phyloP scores from a whole-genome alignment of 2,888 invertebrate genomes.

The Campoplex capitator region DNA sequence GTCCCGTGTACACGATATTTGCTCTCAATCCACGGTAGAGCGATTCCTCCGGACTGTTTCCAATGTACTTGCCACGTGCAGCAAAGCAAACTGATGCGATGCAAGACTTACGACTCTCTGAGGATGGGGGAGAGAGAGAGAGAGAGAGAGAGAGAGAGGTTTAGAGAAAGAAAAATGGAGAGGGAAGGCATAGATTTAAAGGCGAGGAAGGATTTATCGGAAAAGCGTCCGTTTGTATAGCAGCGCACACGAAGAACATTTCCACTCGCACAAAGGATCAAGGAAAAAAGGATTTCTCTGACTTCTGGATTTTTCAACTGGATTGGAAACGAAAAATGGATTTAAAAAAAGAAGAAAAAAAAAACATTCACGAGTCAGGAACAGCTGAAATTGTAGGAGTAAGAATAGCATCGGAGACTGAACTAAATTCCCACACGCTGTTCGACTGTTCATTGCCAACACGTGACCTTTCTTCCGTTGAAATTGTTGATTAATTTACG shows the following conservation, averaged over 20 bases:
- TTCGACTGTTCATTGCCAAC: not conserved
- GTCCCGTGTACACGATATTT: constrained; percentile 6
- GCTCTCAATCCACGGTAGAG: not conserved
- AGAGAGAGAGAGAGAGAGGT: not conserved
- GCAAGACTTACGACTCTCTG: constrained; percentile 46
- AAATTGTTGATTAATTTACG: not conserved
- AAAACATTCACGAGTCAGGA: not conserved
- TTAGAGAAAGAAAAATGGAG: not conserved
- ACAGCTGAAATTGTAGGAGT: not conserved
- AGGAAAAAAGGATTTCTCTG: constrained; percentile 35
- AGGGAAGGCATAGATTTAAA: constrained; percentile 39
- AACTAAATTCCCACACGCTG: not conserved
- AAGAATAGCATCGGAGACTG: not conserved
- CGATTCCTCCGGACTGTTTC: constrained; percentile 10
- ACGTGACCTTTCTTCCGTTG: not conserved
- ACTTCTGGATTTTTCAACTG: not conserved
- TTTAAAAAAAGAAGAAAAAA: not conserved
- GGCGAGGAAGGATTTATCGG: constrained; percentile 54
- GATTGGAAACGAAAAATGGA: not conserved
- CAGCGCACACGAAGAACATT: constrained; percentile 21
- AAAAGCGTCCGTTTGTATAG: constrained; percentile 21
- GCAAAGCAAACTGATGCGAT: constrained; percentile 30
- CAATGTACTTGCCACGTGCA: constrained; percentile 42
- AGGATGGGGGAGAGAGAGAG: not conserved
- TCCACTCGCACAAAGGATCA: constrained; percentile 42